A percentile compares a stretch with the other conserved stretches of the same genome.
Conservation (phyloP, 2,113 vertebrate species). For the Neofelis nebulosa region DNA sequence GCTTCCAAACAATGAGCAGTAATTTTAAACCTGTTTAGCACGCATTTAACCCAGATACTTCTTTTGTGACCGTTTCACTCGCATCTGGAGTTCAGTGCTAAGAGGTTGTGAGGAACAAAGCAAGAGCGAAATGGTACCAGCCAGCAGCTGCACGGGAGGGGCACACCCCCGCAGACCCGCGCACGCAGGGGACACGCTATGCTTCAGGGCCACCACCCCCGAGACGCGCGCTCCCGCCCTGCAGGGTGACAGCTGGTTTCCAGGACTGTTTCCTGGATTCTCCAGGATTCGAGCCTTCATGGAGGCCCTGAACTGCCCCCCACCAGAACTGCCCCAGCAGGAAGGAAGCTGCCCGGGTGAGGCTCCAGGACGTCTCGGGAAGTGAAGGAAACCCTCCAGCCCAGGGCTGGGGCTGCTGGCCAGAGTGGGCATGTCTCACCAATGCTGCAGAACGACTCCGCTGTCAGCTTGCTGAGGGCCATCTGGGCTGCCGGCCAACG, state of each 20-base stretch:
- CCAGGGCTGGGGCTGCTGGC: rapidly evolving
- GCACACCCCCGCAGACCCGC: constrained; percentile 34
- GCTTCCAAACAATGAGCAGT: constrained; percentile 87
- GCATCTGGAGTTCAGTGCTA: constrained; percentile 86
- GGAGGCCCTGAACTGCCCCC: rapidly evolving
- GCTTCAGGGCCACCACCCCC: constrained; percentile 28
- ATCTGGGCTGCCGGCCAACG: neutral
- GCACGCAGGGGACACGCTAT: neutral
- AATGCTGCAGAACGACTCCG: rapidly evolving
- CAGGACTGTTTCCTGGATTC: neutral
- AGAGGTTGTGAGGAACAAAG: constrained; percentile 84
- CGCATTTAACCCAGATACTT: constrained; percentile 88
- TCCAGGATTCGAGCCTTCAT: rapidly evolving
- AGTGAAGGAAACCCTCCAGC: neutral
- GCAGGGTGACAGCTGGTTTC: neutral
- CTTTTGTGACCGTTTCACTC: constrained; percentile 86
- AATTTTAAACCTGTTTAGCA: constrained; percentile 89
- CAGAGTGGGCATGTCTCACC: neutral
- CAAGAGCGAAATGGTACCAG: constrained; percentile 78
- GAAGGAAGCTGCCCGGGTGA: neutral
- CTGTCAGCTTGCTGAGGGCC: rapidly evolving
- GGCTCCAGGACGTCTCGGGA: rapidly evolving
- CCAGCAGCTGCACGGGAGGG: constrained; percentile 82
- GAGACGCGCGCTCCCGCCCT: neutral
- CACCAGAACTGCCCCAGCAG: neutral